phyloP scores from a whole-genome alignment of 2,113 vertebrate species.

The Anguilla japonica region DNA sequence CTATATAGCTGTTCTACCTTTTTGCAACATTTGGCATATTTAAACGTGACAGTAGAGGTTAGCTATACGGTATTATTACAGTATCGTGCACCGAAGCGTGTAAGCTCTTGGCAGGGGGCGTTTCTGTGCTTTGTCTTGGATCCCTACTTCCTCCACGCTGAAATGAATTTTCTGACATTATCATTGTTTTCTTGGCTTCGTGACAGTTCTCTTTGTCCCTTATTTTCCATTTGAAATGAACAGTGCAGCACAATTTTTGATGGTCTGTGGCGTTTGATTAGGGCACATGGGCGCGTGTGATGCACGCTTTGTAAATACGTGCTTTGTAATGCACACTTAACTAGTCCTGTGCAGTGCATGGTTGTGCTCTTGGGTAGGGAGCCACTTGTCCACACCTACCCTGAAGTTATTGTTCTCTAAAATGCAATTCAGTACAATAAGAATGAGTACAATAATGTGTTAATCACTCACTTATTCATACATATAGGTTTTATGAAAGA shows the following conservation, averaged over 20 bases:
- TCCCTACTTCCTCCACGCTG: constrained; percentile 1
- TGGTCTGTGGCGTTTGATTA: background rate
- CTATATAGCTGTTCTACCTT: background rate
- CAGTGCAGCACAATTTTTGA: background rate
- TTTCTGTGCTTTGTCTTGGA: constrained; percentile 22
- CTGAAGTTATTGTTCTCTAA: constrained; percentile 3
- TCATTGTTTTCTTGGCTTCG: background rate
- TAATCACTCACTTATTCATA: background rate
- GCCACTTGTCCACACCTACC: background rate
- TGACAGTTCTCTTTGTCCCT: background rate
- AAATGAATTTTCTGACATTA: background rate
- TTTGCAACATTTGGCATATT: background rate
- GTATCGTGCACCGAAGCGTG: background rate
- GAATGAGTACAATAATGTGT: background rate
- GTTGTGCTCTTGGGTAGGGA: background rate
- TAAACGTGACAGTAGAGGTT: background rate
- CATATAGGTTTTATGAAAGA: background rate
- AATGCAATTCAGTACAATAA: background rate
- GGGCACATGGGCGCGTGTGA: background rate
- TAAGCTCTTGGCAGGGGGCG: constrained; percentile 16
- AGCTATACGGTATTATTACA: constrained; percentile 1
- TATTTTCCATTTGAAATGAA: background rate
- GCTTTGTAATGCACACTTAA: background rate
- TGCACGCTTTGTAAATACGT: background rate
- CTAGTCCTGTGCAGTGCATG: background rate